phyloP scores from a whole-genome alignment of 2,888 invertebrate species.

The Ormyrus labotus region DNA sequence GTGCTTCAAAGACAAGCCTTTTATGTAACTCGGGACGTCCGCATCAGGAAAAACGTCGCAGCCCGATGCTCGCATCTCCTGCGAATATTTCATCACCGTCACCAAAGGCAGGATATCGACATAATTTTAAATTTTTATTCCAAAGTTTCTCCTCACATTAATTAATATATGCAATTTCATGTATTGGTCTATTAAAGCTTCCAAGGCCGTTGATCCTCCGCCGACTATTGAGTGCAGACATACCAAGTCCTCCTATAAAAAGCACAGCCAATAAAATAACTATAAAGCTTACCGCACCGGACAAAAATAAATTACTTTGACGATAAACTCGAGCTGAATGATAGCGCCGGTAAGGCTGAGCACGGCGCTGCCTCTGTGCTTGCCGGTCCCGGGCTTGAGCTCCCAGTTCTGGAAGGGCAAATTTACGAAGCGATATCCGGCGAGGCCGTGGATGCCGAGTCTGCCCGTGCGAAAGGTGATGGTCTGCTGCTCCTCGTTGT shows the following conservation, averaged over 20 bases:
- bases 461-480: constrained; percentile 86
- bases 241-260: constrained; percentile 73
- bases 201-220: constrained; percentile 80
- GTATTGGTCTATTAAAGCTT: constrained; percentile 79
- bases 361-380: constrained; percentile 71
- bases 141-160: constrained; percentile 75
- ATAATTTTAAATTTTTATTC: too few species aligned
- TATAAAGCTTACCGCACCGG: neutral
- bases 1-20: constrained; percentile 79
- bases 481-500: constrained; percentile 89
- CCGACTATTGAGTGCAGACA: constrained; percentile 73
- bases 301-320: constrained; percentile 69
- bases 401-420: constrained; percentile 93
- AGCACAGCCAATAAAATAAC: neutral
- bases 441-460: constrained; percentile 82
- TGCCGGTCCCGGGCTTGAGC: constrained; percentile 82
- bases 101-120: too few species aligned
- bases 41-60: constrained; percentile 90
- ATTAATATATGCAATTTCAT: constrained; percentile 80
- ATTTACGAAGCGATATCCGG: constrained; percentile 85
- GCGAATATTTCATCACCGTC: neutral
- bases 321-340: constrained; percentile 78
- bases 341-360: constrained; percentile 79
- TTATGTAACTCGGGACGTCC: constrained; percentile 85
- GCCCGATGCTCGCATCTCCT: constrained; percentile 80